Evolutionary conservation across 2,113 vertebrate species (phyloP).

Genomic region (Labeo catla): DNA sequence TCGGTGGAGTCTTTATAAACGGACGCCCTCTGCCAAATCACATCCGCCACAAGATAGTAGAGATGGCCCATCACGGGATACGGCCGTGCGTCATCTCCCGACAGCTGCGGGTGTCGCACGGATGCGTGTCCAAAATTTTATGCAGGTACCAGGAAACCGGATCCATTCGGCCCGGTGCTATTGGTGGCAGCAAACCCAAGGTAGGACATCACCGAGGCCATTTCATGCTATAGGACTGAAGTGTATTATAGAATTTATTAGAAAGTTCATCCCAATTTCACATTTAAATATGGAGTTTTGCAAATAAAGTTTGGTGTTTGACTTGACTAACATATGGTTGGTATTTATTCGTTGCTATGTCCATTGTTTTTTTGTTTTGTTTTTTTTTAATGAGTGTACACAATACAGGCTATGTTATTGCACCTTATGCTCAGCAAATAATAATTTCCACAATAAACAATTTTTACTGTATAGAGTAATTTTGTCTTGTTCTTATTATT

Average conservation of each 20-base stretch:
- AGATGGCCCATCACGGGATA: constrained; percentile 98
- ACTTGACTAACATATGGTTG: not conserved
- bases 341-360: not conserved
- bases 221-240: not conserved
- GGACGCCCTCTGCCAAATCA: constrained; percentile 97
- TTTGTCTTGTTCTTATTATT: not conserved
- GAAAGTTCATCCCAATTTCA: not conserved
- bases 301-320: not conserved
- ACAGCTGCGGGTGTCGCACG: constrained; percentile 95
- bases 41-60: constrained; percentile 98
- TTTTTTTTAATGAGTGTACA: not conserved
- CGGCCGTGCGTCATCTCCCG: constrained; percentile 97
- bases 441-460: not conserved
- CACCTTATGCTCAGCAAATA: not conserved
- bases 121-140: constrained; percentile 98
- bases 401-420: not conserved
- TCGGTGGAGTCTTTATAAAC: constrained; percentile 98
- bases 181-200: constrained; percentile 98
- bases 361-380: too few species aligned
- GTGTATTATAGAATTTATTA: not conserved
- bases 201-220: constrained; percentile 73
- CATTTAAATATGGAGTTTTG: not conserved
- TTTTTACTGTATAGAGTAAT: not conserved
- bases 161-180: constrained; percentile 96
- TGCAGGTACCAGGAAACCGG: constrained; percentile 98